These are phyloP conservation scores for Rhea americana DNA, from an alignment of 2,113 vertebrate species.

Conservation along the genomic window DNA sequence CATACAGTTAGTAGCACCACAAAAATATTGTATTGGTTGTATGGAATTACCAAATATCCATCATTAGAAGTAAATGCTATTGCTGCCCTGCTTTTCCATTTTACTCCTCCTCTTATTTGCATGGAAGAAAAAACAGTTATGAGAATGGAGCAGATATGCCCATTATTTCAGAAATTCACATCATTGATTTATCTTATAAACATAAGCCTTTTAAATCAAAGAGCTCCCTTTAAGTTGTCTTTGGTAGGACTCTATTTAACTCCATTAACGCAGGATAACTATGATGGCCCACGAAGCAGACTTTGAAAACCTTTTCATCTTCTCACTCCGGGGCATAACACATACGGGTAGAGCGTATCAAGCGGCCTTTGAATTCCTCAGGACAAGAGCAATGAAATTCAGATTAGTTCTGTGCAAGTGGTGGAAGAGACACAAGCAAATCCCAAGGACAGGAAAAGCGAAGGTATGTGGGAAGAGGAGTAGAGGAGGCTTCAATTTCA, in stretches of 20 bases:
- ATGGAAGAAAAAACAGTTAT: not conserved
- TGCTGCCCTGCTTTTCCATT: not conserved
- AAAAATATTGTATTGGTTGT: rapidly evolving
- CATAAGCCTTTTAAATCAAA: not conserved
- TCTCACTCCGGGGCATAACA: not conserved
- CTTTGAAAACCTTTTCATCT: not conserved
- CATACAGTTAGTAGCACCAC: rapidly evolving
- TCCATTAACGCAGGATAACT: not conserved
- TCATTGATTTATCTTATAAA: not conserved
- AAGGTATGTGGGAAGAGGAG: rapidly evolving
- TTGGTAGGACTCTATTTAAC: not conserved
- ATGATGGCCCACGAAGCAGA: not conserved
- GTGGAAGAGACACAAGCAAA: not conserved
- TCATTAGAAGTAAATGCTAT: not conserved
- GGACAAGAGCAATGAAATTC: not conserved
- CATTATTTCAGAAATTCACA: not conserved
- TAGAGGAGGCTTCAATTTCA: not conserved
- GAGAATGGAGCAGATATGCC: not conserved
- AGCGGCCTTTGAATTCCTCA: not conserved
- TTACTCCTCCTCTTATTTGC: not conserved
- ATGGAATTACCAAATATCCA: not conserved
- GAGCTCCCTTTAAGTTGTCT: not conserved
- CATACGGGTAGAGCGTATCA: not conserved
- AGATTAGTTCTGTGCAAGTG: not conserved
- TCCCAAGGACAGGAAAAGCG: not conserved